Conservation (phyloP, 2,797 vertebrate genomes). For the Tolypeutes matacus region DNA sequence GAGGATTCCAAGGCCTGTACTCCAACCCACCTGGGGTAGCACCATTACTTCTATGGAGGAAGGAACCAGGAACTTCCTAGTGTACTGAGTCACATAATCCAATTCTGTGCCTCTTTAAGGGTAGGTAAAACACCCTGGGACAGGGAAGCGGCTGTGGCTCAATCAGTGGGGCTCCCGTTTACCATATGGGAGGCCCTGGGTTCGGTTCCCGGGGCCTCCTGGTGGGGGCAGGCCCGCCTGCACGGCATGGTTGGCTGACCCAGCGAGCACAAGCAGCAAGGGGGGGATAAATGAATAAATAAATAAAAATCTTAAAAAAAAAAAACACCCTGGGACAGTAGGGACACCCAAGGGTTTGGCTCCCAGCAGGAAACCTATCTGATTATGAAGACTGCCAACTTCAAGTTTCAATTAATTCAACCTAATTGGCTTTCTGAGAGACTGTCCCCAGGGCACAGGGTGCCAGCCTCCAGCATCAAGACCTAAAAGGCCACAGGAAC, state of each 20-base stretch:
- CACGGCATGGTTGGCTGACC: no score
- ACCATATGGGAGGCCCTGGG: no score
- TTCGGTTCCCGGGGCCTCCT: no score
- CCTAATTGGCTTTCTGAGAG: conserved; percentile 48
- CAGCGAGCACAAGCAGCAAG: no score
- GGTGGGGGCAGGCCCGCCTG: no score
- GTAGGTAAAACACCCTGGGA: background rate
- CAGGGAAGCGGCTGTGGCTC: no score
- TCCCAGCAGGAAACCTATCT: conserved; percentile 44
- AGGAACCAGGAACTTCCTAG: background rate
- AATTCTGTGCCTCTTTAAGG: background rate
- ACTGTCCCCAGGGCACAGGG: conserved; percentile 13
- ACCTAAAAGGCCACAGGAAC: background rate
- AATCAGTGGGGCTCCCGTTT: no score
- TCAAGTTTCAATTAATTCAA: conserved; percentile 45
- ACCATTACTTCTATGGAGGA: background rate
- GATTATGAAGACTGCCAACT: conserved; percentile 46
- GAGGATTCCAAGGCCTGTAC: background rate
- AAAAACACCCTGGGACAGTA: background rate
- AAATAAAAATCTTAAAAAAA: no score
- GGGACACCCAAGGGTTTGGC: background rate
- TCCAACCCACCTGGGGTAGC: background rate
- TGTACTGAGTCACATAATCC: background rate
- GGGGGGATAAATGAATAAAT: no score
- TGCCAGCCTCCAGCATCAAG: background rate